Base-by-base conservation (phyloP, 2,113 vertebrate species). In the Cepphus grylle region DNA sequence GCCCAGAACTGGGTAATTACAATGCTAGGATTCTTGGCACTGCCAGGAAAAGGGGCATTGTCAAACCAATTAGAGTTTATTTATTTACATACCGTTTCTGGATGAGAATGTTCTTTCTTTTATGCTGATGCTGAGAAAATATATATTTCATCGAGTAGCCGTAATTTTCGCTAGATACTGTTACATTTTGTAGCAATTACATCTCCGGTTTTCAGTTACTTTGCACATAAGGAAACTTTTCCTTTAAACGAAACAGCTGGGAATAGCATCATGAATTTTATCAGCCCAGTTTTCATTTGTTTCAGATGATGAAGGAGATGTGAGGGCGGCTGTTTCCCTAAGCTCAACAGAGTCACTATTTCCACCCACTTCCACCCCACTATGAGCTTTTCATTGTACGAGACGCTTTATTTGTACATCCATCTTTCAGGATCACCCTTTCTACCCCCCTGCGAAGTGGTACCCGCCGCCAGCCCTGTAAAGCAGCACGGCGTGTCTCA, bases 21-120 rank as follows among this genome's bases (percentile, higher is more conserved):
- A 98, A 98, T 98, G 98, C 98, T 98, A 97, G 97, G 97, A 98
- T 98, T 98, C 97, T 98, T 98, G 98, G 98, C 98, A 98, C 91
- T 98, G 98, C 98, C 98, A 98, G 98, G 98, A 98, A 98, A 98
- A 97, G 91, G 98, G 98, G 98, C 98, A 98, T 98, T 98, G 98
- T 98, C 98, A 97, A 98, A 98, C 98, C 98, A 98, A 98, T 99
- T 98, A 98, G 98, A 98, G 97, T 98, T 98, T 98, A 98, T 98
- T 98, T 98, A 98, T 98, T 98, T 98, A 98, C 98, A 98, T 98
- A 98, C 98, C 98, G 97, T 98, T 98, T 97, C 97, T 98, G 97
- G 97, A 98, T 98, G 95, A 97, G 97, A 98, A 97, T 96, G 97
- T 98, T 98, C 97, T 96, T 97, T 98, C 98, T 97, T 98, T 98